Evolutionary conservation across 1,140 invertebrate genomes (phyloP).

Genomic region (Dendrolimus punctatus): DNA sequence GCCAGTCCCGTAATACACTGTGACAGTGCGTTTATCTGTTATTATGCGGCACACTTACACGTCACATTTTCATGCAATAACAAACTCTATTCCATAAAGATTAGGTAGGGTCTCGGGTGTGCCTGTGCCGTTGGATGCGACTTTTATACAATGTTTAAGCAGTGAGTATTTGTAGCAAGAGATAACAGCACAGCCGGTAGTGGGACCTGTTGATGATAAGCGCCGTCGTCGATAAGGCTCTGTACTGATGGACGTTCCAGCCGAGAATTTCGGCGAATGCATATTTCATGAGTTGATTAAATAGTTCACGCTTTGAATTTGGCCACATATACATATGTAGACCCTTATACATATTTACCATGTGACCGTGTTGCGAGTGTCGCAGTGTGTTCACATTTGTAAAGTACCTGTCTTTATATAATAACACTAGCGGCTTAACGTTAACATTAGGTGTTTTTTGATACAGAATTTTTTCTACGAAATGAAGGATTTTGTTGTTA

Average conservation of each 20-base stretch:
- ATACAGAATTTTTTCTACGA: no score
- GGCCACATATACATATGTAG: slow-evolving; percentile 23
- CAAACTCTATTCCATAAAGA: slow-evolving; percentile 14
- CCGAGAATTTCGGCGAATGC: slow-evolving; percentile 63
- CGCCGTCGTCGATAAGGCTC: slow-evolving; percentile 59
- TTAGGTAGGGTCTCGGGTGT: slow-evolving; percentile 3
- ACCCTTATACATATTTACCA: slow-evolving; percentile 14
- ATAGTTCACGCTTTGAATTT: slow-evolving; percentile 64
- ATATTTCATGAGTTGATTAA: slow-evolving; percentile 70
- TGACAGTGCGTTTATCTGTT: slow-evolving; percentile 57
- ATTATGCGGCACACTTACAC: slow-evolving; percentile 30
- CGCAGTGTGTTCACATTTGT: slow-evolving; percentile 12
- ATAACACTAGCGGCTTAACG: no score
- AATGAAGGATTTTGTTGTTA: no score
- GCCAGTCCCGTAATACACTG: slow-evolving; percentile 51
- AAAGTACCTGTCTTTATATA: no score
- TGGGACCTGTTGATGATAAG: slow-evolving; percentile 68
- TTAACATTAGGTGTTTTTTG: no score
- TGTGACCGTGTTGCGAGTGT: slow-evolving; percentile 19
- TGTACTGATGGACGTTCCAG: slow-evolving; percentile 55
- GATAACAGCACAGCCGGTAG: slow-evolving; percentile 63
- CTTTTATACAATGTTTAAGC: slow-evolving; percentile 11
- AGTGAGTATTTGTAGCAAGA: slow-evolving; percentile 64
- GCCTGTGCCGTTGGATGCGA: slow-evolving; percentile 5
- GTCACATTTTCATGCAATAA: slow-evolving; percentile 9